Conservation (phyloP, 2,113 vertebrate genomes). For the Oryzias javanicus region DNA sequence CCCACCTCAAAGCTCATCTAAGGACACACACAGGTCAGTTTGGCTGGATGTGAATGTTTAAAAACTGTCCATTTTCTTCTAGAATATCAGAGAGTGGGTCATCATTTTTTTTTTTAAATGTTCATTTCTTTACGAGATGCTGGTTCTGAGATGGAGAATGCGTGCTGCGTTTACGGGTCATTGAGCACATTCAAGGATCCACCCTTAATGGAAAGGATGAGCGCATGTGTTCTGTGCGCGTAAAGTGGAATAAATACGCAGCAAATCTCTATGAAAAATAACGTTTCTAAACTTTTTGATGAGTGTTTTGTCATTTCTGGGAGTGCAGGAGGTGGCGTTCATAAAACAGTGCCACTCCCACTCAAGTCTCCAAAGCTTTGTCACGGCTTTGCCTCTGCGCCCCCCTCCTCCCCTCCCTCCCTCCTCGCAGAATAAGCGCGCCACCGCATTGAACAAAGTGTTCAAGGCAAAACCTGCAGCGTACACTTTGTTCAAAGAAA, state of each 20-base stretch:
- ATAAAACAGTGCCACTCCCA: conserved; percentile 67
- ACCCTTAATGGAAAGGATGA: conserved; percentile 3
- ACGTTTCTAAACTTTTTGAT: conserved; percentile 5
- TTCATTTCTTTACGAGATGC: conserved; percentile 1
- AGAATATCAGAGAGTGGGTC: conserved; percentile 1
- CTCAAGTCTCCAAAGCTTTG: conserved; percentile 54
- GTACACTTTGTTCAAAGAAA: conserved; percentile 9
- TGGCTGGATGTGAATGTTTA: conserved; percentile 58
- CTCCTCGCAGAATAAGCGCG: not conserved
- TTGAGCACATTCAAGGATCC: conserved; percentile 20
- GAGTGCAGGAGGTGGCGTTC: conserved; percentile 17
- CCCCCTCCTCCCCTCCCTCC: conserved; percentile 26
- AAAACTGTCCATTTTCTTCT: conserved; percentile 33
- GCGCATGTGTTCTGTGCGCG: not conserved
- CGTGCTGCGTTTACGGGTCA: conserved; percentile 10
- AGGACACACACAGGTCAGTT: conserved; percentile 99
- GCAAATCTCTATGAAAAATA: no score
- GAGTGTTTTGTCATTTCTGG: conserved; percentile 46
- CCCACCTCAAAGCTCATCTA: conserved; percentile 98
- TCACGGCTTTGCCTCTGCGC: conserved; percentile 45
- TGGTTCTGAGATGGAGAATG: conserved; percentile 1
- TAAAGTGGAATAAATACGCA: not conserved
- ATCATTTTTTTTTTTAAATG: conserved; percentile 14
- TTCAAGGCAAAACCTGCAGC: conserved; percentile 33
- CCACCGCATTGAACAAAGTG: conserved; percentile 37